Base-by-base conservation (phyloP, 1,140 invertebrate species). In the Diorhabda carinulata region DNA sequence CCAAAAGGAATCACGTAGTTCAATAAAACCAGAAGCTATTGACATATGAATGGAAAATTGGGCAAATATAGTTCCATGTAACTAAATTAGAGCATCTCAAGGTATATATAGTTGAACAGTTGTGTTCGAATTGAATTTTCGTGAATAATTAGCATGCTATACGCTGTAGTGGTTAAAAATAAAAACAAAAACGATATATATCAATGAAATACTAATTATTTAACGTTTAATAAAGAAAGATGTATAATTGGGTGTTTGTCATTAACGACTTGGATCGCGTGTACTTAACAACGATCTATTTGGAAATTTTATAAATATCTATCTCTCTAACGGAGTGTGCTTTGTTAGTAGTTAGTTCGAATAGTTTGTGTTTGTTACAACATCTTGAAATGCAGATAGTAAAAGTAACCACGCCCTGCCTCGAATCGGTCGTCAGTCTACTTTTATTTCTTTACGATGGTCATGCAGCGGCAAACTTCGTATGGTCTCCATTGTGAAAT, bases 401-500 rank as follows among this genome's bases (percentile, higher is more conserved):
- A 72, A 75, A 75, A 73, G 69, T 71, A 66, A 70, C 64, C 72
- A 74, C 72, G 70, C 72, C 72, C 66, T 73, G 72, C 60, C 57
- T 61, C 67, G 60, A 61, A 69, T 71, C 69, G 69, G 67, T 57
- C 61, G 69, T 67, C 70, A 71, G 67, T 62, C 66, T 65, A 62
- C 61, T 63, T 71, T 68, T 71, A 68, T 67, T 71, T 71, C 63
- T 71, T 68, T 68, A 68, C 60, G 59, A 61, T 42, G 67, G 60
- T 52, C 59, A 47, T 62, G 61, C 67, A 58, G 61, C 47, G 47
- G 47, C 47, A 52, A 52, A 52, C 47, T 52, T 52, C 47, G 47
- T 52, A 52, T 52, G 47, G 47, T 52, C 47, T 52, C 47, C 47
- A 52, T 52, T 52, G 47, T 52, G 47, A 52, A 52, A 52, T 52